Percentiles rank a stretch among this genome's conserved stretches.
Conservation (phyloP, 2,113 vertebrate genomes). For the Nesoenas mayeri region DNA sequence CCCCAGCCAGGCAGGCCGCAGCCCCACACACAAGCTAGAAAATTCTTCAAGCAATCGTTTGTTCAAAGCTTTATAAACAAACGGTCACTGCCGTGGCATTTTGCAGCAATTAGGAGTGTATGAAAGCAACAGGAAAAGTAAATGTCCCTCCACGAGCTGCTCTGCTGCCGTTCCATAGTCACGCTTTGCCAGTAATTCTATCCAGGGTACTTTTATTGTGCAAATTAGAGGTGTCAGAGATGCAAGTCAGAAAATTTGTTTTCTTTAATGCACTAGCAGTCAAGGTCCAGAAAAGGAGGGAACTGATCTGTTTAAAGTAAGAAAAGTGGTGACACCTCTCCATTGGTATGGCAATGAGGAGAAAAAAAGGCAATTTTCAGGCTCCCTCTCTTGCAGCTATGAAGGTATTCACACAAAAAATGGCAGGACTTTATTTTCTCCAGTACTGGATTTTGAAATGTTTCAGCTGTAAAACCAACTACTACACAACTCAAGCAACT, state of each 20-base stretch:
- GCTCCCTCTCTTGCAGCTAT: not conserved
- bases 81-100: accelerated
- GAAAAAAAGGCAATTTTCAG: not conserved
- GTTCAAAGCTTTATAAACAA: not conserved
- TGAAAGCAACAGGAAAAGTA: not conserved
- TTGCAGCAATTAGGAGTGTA: not conserved
- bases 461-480: not conserved
- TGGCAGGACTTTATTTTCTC: not conserved
- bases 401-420: not conserved
- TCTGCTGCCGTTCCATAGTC: not conserved
- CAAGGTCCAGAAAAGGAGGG: not conserved
- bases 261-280: not conserved
- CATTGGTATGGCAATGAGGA: not conserved
- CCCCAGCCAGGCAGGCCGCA: no score
- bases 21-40: not conserved
- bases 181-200: not conserved
- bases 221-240: not conserved
- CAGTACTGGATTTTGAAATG: not conserved
- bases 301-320: not conserved
- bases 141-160: not conserved
- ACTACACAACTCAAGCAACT: not conserved
- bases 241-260: not conserved
- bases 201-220: not conserved
- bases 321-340: not conserved
- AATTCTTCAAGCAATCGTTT: not conserved